Conservation (phyloP, 2,113 vertebrate genomes). For the Dromas ardeola region DNA sequence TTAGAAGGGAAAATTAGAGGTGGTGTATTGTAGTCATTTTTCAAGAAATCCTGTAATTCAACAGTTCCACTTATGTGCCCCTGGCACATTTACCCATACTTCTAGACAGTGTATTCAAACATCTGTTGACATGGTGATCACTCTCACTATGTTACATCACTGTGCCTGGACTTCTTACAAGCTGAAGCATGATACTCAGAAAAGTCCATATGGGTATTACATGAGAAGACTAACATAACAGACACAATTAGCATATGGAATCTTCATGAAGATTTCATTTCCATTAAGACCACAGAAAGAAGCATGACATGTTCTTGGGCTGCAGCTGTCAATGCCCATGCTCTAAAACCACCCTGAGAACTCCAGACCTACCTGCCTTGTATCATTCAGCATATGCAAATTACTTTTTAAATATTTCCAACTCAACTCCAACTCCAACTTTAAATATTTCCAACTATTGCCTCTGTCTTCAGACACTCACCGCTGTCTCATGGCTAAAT, state of each 20-base stretch:
- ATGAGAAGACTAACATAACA: not conserved
- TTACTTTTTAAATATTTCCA: not conserved
- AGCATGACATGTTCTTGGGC: not conserved
- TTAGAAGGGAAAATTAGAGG: not conserved
- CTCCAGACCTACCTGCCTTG: not conserved
- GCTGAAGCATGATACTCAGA: not conserved
- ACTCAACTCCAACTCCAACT: too few relatives aligned
- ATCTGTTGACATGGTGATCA: not conserved
- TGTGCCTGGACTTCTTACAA: not conserved
- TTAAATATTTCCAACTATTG: not conserved
- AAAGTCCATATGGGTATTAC: not conserved
- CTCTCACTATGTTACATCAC: not conserved
- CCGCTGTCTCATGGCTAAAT: conserved; percentile 88
- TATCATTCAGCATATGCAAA: not conserved
- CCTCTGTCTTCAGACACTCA: conserved; percentile 36
- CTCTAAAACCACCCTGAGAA: not conserved
- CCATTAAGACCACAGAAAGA: not conserved
- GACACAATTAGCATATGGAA: not conserved
- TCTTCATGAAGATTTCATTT: not conserved
- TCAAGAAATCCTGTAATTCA: not conserved
- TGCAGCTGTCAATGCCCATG: not conserved
- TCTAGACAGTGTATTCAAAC: not conserved
- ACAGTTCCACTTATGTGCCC: not conserved
- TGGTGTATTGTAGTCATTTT: not conserved
- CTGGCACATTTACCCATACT: not conserved